These are phyloP conservation scores for Pherbina coryleti DNA, from an alignment of 2,888 invertebrate species.

Conservation along the genomic window DNA sequence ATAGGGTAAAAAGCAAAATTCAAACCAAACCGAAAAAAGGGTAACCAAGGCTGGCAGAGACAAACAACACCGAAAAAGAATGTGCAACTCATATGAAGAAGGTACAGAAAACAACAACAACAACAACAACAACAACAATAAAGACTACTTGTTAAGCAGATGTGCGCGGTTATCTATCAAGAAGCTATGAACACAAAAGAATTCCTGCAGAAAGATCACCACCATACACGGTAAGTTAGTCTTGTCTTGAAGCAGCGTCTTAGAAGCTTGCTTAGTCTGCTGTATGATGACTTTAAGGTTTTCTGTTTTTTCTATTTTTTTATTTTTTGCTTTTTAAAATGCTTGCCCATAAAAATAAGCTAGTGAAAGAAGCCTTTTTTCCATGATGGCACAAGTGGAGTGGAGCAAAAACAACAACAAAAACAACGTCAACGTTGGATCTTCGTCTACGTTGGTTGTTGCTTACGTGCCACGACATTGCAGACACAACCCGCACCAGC, in stretches of 20 bases:
- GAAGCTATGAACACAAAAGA: not conserved
- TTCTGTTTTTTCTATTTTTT: not conserved
- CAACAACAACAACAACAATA: not conserved
- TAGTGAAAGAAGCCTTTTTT: not conserved
- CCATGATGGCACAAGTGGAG: not conserved
- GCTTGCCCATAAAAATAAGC: not conserved
- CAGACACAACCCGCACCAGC: conserved; percentile 54
- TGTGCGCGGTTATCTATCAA: conserved; percentile 18
- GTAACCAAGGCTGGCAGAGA: conserved; percentile 11
- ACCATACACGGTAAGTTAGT: too few relatives aligned
- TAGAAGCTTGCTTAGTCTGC: not conserved
- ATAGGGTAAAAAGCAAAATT: conserved; percentile 36
- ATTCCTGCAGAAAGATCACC: not conserved
- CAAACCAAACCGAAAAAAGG: conserved; percentile 7
- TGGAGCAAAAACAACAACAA: not conserved
- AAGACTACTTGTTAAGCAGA: conserved; percentile 18
- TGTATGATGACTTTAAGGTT: conserved; percentile 31
- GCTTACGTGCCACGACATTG: not conserved
- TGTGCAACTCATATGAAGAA: not conserved
- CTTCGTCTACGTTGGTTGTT: not conserved
- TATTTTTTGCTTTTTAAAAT: not conserved
- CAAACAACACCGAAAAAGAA: conserved; percentile 19
- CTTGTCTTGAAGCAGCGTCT: not conserved
- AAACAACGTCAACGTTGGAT: not conserved
- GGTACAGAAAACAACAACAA: not conserved